Evolutionary conservation across 2,113 vertebrate genomes (phyloP), one percentile per base, ranked within the genome.

Genomic region (Barnardius zonarius): DNA sequence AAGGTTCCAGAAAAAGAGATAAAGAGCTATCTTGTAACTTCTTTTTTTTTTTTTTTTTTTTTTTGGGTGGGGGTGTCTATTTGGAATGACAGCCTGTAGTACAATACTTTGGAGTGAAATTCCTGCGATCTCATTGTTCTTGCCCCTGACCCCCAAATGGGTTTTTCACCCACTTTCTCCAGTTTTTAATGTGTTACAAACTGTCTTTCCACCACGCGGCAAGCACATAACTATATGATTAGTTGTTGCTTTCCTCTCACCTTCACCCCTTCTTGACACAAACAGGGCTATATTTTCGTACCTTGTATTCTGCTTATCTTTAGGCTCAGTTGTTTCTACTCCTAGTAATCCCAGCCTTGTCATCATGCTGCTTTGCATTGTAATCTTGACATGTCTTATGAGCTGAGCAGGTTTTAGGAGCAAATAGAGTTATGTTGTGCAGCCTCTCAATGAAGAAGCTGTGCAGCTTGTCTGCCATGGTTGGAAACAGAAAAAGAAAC

Each of bases 161-260:
- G 5, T 55, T 70, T 25, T 41, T 90, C 33, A 48, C 37, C 8
- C 9, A 2, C 17, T 69, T 82, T 57, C 28, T 93, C 15, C 57
- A 14, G 14, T 44, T 73, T 81, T 86, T 52, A 86, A 41, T 73
- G 39, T 17, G 5, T 86, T 84, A 23, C 17, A 59, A 83, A 68
- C 41, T 43, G 13, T 86, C 17, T 94, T 95, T 88, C 95, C 94
- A 96, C 86, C 67, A 94, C 83, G 80, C 73, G 86, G 95, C 95
- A 95, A 94, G 28, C 69, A n/a, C 28, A n/a, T 43, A 81, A 81
- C 48, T 76, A 52, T 37, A 46, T 48, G 5, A 8, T 49, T 24
- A 66, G 27, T 37, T 81, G 30, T 74, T 90, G 31, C 13, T 49
- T 51, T 51, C 23, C 74, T 67, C 16, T 69, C 20, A 35, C 10